Evolutionary conservation across 1,140 invertebrate species (phyloP).

Genomic region (Heliothis subflexa): DNA sequence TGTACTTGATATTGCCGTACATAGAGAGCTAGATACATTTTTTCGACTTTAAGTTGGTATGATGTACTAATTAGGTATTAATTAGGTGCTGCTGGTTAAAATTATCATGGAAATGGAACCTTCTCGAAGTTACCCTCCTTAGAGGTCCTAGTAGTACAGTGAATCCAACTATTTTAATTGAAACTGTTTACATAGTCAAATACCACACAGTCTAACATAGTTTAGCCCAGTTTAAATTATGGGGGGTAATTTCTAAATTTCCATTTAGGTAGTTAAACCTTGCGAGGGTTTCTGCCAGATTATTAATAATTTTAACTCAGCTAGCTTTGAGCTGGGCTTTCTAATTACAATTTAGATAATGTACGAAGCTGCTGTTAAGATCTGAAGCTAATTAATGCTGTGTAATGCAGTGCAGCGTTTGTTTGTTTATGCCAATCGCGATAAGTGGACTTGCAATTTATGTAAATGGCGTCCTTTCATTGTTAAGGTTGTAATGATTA

Average conservation of each 20-base stretch:
- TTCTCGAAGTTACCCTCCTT: background rate
- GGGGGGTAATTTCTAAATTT: conserved; percentile 8
- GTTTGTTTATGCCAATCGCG: background rate
- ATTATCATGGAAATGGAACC: no score
- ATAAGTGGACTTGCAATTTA: background rate
- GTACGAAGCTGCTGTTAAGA: background rate
- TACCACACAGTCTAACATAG: background rate
- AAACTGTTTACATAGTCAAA: conserved; percentile 1
- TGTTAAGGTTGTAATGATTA: no score
- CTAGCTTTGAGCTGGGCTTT: background rate
- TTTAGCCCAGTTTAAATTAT: conserved; percentile 1
- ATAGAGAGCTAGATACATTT: no score
- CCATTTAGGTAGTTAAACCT: background rate
- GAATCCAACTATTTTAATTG: conserved; percentile 29
- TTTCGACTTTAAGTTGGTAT: no score
- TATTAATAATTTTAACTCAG: conserved; percentile 31
- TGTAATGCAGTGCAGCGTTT: background rate
- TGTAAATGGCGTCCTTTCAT: background rate
- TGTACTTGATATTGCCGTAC: no score
- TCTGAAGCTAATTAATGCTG: background rate
- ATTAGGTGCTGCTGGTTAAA: no score
- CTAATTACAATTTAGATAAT: conserved; percentile 35
- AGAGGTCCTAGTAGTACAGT: background rate
- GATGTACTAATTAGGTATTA: no score
- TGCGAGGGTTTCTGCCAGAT: background rate